Evolutionary conservation across 2,888 invertebrate species (phyloP), one percentile per base, ranked within the genome.

Genomic region (Noctua fimbriata): DNA sequence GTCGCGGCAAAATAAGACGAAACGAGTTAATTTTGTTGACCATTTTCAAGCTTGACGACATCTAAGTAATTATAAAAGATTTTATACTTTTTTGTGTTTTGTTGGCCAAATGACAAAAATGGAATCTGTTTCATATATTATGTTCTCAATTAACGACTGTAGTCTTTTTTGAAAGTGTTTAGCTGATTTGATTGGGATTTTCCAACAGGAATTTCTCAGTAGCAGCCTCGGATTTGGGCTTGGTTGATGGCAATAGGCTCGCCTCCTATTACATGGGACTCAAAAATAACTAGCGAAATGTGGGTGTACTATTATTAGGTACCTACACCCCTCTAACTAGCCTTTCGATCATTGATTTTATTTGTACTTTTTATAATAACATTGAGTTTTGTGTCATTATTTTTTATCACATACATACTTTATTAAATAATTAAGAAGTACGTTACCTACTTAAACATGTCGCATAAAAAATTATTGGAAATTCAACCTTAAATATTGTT

Each of bases 11-110:
- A 70, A 52, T 66, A 66, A 44, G 49, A 7, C 21, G 18, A 63
- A 71, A 74, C 74, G n/a, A 74, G 82, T 60, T 78, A 32, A 36
- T 65, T 69, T 24, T 44, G 55, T 67, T 36, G 0, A 41, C 16
- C 12, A 32, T 60, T 49, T 63, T 52, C 9, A 67, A 66, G 32
- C 58, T 63, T 67, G 69, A 18, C 21, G 60, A 70, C n/a, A 41
- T 55, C 6, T 55, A 69, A 52, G 9, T 73, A 47, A n/a, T 32
- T 63, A 28, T 60, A 60, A 10, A 28, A 32, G 9, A 63, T 1
- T 32, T 32, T 65, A 36, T 65, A 63, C 9, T 55, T 24, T 24
- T 55, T 24, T 7, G n/a, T n/a, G n/a, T 60, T 60, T 16, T 28
- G 1, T n/a, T 28, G 18, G 3, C 7, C 3, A 63, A 28, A 9